Percentiles rank a stretch among this genome's conserved stretches.
phyloP scores from a whole-genome alignment of 2,113 vertebrate genomes.

The Cercopithecus mona region DNA sequence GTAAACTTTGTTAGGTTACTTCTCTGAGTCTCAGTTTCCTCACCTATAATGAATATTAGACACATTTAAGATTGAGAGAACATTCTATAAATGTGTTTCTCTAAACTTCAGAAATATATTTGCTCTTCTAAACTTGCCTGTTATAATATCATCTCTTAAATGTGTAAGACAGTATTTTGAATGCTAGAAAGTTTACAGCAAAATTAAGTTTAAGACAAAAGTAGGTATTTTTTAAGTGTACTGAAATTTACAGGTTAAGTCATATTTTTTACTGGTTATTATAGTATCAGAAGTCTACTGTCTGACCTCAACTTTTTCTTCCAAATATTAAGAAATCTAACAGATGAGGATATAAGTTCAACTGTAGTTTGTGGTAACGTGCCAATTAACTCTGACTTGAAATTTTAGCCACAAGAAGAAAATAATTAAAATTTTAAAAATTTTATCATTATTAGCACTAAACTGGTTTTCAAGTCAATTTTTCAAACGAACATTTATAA shows the following conservation, averaged over 20 bases:
- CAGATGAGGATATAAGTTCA: neutral
- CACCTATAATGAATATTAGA: neutral
- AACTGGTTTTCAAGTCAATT: conserved; percentile 11
- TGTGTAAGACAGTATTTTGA: neutral
- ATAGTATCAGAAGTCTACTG: neutral
- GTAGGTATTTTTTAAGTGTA: neutral
- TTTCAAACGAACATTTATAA: conserved; percentile 46
- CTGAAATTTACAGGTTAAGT: neutral
- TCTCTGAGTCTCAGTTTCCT: conserved; percentile 3
- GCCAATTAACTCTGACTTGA: conserved; percentile 2
- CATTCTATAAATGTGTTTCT: neutral
- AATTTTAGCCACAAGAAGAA: conserved; percentile 21
- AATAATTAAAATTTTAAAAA: neutral
- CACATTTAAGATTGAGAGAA: conserved; percentile 16
- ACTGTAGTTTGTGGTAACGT: neutral
- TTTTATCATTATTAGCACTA: conserved; percentile 21
- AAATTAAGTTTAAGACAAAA: conserved; percentile 42
- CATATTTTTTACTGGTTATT: conserved; percentile 30
- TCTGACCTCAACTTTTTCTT: neutral
- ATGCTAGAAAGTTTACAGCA: neutral
- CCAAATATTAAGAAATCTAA: conserved; percentile 41
- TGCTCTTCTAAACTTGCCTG: conserved; percentile 10
- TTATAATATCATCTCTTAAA: conserved; percentile 12
- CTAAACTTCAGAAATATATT: conserved; percentile 35
- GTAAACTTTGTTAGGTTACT: neutral